A percentile compares a stretch with the other conserved stretches of the same genome.
These are phyloP conservation scores for Hesperia comma DNA, from an alignment of 2,888 invertebrate species.

Conservation along the genomic window DNA sequence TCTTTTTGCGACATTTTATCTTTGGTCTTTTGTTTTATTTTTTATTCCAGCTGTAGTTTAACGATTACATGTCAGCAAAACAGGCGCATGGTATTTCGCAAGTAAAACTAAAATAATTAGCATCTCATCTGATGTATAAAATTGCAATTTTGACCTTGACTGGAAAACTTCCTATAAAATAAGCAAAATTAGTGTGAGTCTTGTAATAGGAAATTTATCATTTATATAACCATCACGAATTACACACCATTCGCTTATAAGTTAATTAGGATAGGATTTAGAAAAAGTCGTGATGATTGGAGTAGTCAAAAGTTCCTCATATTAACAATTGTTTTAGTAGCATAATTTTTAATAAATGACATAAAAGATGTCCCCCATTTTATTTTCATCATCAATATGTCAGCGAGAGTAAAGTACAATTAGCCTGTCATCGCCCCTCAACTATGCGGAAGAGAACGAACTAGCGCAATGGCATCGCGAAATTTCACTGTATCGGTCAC, in stretches of 20 bases:
- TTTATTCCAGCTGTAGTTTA: too few species aligned
- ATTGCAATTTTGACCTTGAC: neutral
- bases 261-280: too few species aligned
- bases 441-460: conserved; percentile 57
- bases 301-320: too few species aligned
- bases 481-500: conserved; percentile 59
- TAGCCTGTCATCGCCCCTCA: conserved; percentile 38
- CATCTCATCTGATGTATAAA: neutral
- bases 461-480: conserved; percentile 47
- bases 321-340: too few species aligned
- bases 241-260: too few species aligned
- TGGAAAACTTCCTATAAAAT: neutral
- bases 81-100: too few species aligned
- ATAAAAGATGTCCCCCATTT: conserved; percentile 33
- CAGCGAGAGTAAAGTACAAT: conserved; percentile 50
- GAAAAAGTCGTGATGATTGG: too few species aligned
- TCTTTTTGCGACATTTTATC: too few species aligned
- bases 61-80: too few species aligned
- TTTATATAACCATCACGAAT: too few species aligned
- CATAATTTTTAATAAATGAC: too few species aligned
- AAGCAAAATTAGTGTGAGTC: neutral
- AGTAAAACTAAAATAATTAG: neutral
- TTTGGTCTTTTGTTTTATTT: too few species aligned
- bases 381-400: conserved; percentile 39
- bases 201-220: neutral